These are phyloP conservation scores for Hoplostethus atlanticus DNA, from an alignment of 2,797 vertebrate species.

Conservation along the genomic window DNA sequence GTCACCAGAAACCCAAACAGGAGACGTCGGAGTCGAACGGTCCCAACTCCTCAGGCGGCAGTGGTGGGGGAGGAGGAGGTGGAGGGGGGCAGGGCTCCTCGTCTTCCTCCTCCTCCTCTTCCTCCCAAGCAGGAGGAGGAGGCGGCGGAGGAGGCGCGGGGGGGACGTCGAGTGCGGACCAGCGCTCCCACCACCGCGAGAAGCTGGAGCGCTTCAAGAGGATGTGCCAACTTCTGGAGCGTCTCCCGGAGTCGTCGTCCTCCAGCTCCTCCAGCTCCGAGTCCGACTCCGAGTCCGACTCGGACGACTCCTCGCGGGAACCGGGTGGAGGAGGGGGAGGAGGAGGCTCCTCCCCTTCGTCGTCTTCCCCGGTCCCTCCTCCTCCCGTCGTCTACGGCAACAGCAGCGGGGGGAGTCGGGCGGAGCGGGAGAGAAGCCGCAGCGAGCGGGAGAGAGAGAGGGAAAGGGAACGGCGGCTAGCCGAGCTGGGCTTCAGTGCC, in stretches of 20 bases:
- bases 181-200: constrained; percentile 91
- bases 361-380: constrained; percentile 67
- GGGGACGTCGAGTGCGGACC: constrained; percentile 75
- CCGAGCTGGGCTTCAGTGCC: constrained; percentile 87
- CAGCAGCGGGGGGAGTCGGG: constrained; percentile 55
- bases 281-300: constrained; percentile 87
- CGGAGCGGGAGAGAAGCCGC: constrained; percentile 60
- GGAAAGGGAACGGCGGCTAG: constrained; percentile 77
- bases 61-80: constrained; percentile 32
- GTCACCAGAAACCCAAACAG: constrained; percentile 88
- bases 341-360: constrained; percentile 63
- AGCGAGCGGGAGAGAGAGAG: constrained; percentile 71
- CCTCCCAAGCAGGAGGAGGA: constrained; percentile 34
- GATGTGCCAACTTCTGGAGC: constrained; percentile 93
- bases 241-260: constrained; percentile 88
- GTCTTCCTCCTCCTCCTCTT: constrained; percentile 24
- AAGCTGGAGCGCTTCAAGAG: constrained; percentile 93
- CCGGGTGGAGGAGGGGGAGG: constrained; percentile 48
- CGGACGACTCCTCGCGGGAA: constrained; percentile 69
- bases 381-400: constrained; percentile 64
- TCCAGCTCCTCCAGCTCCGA: constrained; percentile 90
- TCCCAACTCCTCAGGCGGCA: constrained; percentile 60
- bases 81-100: constrained; percentile 67
- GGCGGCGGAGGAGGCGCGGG: constrained; percentile 29
- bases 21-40: constrained; percentile 80